Evolutionary conservation across 2,797 vertebrate genomes (phyloP).

Genomic region (Bryconaethiops microstoma): DNA sequence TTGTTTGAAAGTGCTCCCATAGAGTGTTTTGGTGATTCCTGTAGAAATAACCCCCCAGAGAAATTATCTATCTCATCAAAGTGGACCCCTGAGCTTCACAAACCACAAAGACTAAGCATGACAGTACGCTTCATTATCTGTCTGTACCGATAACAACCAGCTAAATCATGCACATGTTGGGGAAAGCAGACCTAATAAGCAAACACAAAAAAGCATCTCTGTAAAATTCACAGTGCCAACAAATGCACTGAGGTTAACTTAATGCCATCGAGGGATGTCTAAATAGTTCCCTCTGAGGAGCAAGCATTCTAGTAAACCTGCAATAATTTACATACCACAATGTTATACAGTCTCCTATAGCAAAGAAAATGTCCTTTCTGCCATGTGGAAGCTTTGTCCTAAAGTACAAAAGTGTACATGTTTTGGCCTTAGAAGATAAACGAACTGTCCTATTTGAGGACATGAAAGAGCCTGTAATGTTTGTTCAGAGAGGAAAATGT

Average conservation of each 20-base stretch:
- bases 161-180: neutral
- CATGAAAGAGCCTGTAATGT: conserved; percentile 77
- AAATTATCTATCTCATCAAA: conserved; percentile 74
- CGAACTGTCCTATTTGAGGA: conserved; percentile 64
- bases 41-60: conserved; percentile 62
- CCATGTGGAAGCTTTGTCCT: conserved; percentile 12
- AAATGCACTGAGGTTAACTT: neutral
- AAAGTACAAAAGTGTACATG: conserved; percentile 42
- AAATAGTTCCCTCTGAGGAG: conserved; percentile 16
- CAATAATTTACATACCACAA: neutral
- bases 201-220: conserved; percentile 12
- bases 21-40: conserved; percentile 69
- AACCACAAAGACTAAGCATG: conserved; percentile 40
- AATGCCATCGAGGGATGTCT: conserved; percentile 14
- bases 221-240: conserved; percentile 25
- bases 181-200: conserved; percentile 1
- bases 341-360: neutral
- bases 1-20: conserved; percentile 74
- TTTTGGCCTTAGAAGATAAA: conserved; percentile 58
- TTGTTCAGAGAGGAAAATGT: conserved; percentile 78
- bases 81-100: conserved; percentile 47
- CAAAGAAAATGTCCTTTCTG: neutral
- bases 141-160: conserved; percentile 21
- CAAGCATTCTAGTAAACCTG: neutral
- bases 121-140: conserved; percentile 39